A percentile compares a stretch with the other conserved stretches of the same genome.
Conservation (phyloP, 2,797 vertebrate genomes). For the Labeo calbasu region DNA sequence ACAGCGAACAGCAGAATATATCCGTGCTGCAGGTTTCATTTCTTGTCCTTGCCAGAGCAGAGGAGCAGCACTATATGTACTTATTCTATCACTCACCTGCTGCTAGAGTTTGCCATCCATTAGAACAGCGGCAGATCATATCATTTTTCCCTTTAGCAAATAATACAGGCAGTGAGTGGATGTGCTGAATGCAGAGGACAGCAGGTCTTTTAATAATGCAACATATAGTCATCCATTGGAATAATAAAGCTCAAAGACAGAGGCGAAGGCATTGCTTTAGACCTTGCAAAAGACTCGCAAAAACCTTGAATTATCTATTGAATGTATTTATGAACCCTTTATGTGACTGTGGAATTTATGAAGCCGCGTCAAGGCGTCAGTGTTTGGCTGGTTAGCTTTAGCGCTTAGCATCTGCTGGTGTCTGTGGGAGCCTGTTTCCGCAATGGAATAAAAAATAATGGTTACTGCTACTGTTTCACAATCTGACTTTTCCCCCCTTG, state of each 20-base stretch:
- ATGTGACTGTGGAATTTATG: not conserved
- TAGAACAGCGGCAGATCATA: not conserved
- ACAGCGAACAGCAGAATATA: not conserved
- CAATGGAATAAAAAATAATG: not conserved
- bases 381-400: not conserved
- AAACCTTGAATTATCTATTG: not conserved
- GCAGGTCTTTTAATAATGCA: slow-evolving; percentile 69
- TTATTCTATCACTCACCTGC: not conserved
- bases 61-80: not conserved
- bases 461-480: too few species aligned
- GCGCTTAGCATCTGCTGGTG: not conserved
- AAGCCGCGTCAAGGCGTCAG: not conserved
- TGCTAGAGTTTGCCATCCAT: slow-evolving; percentile 10
- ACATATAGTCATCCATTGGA: slow-evolving; percentile 56
- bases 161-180: slow-evolving; percentile 1
- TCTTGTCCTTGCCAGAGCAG: not conserved
- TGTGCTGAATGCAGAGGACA: slow-evolving; percentile 65
- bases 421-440: not conserved
- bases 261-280: not conserved
- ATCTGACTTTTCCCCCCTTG: too few species aligned
- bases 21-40: not conserved
- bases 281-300: not conserved
- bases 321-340: not conserved
- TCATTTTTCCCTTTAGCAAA: slow-evolving; percentile 4
- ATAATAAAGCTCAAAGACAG: slow-evolving; percentile 49